Evolutionary conservation across 2,113 vertebrate genomes (phyloP).

Genomic region (Hiodon tergisus): DNA sequence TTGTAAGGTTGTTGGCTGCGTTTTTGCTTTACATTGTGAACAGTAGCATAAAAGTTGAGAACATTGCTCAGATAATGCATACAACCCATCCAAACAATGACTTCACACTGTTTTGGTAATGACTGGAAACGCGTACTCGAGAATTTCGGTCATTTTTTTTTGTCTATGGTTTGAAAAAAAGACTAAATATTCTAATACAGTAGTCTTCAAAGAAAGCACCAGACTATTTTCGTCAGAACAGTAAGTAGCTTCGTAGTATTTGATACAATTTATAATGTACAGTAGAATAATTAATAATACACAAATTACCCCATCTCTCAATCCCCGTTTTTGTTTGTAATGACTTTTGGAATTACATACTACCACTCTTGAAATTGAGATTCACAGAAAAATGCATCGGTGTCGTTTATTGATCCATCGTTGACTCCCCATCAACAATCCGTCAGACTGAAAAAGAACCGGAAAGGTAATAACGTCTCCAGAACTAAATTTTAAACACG

Average conservation of each 20-base stretch:
- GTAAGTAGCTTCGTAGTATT: slow-evolving; percentile 5
- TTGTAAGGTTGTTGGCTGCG: slow-evolving; percentile 82
- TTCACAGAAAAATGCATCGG: no score
- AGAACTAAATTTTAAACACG: no score
- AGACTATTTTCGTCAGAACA: slow-evolving; percentile 16
- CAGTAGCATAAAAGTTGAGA: slow-evolving; percentile 69
- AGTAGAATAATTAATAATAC: background rate
- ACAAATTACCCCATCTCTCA: background rate
- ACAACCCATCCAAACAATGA: slow-evolving; percentile 24
- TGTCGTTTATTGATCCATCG: no score
- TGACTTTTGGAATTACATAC: background rate
- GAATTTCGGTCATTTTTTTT: background rate
- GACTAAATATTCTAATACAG: background rate
- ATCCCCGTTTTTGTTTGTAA: background rate
- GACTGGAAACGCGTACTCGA: background rate
- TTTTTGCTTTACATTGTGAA: slow-evolving; percentile 75
- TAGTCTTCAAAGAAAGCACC: slow-evolving; percentile 2
- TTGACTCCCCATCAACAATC: no score
- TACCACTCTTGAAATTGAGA: background rate
- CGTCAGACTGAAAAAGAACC: no score
- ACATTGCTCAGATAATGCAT: slow-evolving; percentile 19
- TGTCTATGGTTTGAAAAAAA: slow-evolving; percentile 1
- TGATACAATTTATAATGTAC: background rate
- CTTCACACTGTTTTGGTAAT: background rate
- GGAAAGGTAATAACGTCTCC: no score